A percentile compares a stretch with the other conserved stretches of the same genome.
phyloP scores from a whole-genome alignment of 2,113 vertebrate genomes.

The Macrotus californicus region DNA sequence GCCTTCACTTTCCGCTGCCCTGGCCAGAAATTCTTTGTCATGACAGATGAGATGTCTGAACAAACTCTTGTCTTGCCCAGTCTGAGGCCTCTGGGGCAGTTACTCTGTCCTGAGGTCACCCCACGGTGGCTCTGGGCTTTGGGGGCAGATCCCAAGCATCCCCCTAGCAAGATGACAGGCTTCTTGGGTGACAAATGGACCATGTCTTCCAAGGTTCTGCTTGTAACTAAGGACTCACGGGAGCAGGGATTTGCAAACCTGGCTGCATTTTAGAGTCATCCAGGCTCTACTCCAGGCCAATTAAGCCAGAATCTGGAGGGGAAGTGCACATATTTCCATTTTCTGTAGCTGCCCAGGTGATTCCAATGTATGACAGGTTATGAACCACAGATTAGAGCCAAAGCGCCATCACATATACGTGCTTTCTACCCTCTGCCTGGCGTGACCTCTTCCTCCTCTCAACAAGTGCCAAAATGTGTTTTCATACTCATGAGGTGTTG shows the following conservation, averaged over 20 bases:
- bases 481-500: not conserved
- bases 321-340: not conserved
- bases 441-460: not conserved
- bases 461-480: not conserved
- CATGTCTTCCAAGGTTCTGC: not conserved
- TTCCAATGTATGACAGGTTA: not conserved
- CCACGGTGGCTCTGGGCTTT: not conserved
- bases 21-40: not conserved
- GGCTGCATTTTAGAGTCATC: not conserved
- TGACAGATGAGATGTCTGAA: not conserved
- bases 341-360: not conserved
- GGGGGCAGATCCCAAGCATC: not conserved
- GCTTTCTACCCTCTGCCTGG: not conserved
- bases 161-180: not conserved
- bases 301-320: not conserved
- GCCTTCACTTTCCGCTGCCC: not conserved
- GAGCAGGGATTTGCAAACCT: not conserved
- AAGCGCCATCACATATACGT: not conserved
- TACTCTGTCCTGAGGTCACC: not conserved
- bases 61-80: not conserved
- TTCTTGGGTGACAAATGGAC: not conserved
- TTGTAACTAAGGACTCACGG: not conserved
- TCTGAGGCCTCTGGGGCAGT: not conserved
- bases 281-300: not conserved
- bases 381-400: not conserved